phyloP scores from a whole-genome alignment of 2,113 vertebrate genomes.

The Stegostoma tigrinum region DNA sequence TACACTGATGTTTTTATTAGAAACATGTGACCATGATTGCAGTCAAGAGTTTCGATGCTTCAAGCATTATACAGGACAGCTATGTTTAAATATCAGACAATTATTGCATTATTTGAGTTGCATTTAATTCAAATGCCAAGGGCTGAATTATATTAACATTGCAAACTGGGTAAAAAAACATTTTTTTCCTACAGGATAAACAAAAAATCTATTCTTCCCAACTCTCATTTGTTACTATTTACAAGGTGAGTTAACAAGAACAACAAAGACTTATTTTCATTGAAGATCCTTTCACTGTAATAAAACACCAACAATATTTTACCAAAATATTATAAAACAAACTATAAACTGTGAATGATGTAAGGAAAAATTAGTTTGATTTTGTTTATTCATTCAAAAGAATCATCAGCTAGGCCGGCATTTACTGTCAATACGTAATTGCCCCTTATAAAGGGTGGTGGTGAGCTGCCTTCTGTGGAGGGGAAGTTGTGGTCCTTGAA shows the following conservation, averaged over 20 bases:
- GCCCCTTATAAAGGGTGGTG: no score
- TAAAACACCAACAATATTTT: no score
- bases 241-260: not conserved
- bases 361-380: no score
- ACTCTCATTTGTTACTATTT: not conserved
- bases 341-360: no score
- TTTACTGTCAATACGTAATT: no score
- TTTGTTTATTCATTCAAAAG: no score
- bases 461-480: no score
- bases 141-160: not conserved
- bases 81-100: not conserved
- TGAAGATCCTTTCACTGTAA: no score
- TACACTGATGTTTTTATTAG: not conserved
- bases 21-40: not conserved
- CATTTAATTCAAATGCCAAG: not conserved
- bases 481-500: no score
- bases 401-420: no score
- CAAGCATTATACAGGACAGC: not conserved
- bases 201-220: not conserved
- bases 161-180: not conserved
- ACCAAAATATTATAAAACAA: no score
- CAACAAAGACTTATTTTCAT: no score
- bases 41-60: constrained; percentile 21
- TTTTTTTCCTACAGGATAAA: not conserved
- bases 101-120: not conserved